Conservation (phyloP, 1,140 invertebrate genomes). For the Dufourea novaeangliae region DNA sequence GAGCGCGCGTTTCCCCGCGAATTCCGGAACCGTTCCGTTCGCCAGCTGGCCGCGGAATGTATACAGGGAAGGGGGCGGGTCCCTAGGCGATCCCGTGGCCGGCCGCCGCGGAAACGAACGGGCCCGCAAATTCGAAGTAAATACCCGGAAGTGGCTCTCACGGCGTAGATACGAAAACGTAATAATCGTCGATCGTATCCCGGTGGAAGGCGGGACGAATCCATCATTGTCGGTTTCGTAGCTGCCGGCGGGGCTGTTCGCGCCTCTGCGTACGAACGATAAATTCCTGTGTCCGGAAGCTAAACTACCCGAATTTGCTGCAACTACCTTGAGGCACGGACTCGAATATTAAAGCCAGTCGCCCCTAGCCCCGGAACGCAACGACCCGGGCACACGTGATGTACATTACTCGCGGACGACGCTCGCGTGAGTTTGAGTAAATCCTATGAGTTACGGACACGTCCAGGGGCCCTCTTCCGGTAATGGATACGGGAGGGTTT, state of each 20-base stretch:
- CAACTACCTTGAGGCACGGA: slow-evolving; percentile 12
- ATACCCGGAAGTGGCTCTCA: slow-evolving; percentile 26
- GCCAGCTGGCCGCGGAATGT: slow-evolving; percentile 30
- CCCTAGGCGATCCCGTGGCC: too few relatives aligned
- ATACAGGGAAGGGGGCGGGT: too few relatives aligned
- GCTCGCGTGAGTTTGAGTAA: background rate
- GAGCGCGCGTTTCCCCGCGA: slow-evolving; percentile 8
- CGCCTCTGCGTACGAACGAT: slow-evolving; percentile 21
- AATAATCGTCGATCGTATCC: slow-evolving; percentile 51
- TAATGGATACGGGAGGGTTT: background rate
- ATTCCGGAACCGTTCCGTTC: slow-evolving; percentile 28
- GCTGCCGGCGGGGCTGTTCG: background rate
- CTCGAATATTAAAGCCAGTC: slow-evolving; percentile 48
- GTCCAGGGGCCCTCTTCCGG: background rate
- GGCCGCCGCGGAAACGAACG: background rate
- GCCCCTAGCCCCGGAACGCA: background rate
- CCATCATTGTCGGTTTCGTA: slow-evolving; percentile 41
- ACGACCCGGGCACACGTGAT: slow-evolving; percentile 4
- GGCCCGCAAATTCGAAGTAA: slow-evolving; percentile 48
- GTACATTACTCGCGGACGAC: slow-evolving; percentile 34
- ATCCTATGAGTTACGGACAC: slow-evolving; percentile 2
- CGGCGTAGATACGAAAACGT: slow-evolving; percentile 25
- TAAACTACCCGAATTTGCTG: slow-evolving; percentile 20
- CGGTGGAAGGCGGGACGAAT: slow-evolving; percentile 20
- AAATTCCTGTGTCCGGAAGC: slow-evolving; percentile 36